Evolutionary conservation across 2,797 vertebrate genomes (phyloP).

Genomic region (Periophthalmus magnuspinnatus): DNA sequence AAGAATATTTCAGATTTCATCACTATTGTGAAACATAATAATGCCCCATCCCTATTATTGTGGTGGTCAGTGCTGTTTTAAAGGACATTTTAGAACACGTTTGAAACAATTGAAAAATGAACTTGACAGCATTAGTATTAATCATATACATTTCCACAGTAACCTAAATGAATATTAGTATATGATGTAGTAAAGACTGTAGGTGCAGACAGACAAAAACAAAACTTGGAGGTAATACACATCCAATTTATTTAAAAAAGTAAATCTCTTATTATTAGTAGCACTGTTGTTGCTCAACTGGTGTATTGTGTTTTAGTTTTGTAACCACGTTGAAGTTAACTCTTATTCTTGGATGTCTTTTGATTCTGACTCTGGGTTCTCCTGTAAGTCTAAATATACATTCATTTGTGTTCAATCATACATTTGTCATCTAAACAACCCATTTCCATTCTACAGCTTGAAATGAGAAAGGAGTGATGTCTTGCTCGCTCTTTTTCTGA

Average conservation of each 20-base stretch:
- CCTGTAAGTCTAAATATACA: conserved; percentile 38
- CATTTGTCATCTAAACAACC: no score
- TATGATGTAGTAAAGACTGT: not conserved
- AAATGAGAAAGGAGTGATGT: not conserved
- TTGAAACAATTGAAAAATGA: not conserved
- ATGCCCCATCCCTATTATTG: no score
- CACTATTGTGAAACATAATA: no score
- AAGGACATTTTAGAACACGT: not conserved
- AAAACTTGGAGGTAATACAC: conserved; percentile 18
- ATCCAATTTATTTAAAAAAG: not conserved
- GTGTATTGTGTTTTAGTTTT: conserved; percentile 9
- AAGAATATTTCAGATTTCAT: no score
- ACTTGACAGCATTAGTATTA: not conserved
- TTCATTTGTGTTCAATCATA: not conserved
- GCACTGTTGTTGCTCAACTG: not conserved
- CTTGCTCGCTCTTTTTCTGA: not conserved
- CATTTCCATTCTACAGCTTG: not conserved
- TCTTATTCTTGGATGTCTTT: conserved; percentile 42
- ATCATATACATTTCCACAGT: not conserved
- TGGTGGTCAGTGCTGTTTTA: no score
- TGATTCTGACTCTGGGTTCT: conserved; percentile 39
- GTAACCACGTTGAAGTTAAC: conserved; percentile 43
- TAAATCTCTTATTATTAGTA: not conserved
- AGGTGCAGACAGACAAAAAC: conserved; percentile 3
- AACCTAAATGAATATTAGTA: no score